Percentiles rank a stretch among this genome's conserved stretches.
Conservation (phyloP, 2,113 vertebrate genomes). For the Regulus satrapa region DNA sequence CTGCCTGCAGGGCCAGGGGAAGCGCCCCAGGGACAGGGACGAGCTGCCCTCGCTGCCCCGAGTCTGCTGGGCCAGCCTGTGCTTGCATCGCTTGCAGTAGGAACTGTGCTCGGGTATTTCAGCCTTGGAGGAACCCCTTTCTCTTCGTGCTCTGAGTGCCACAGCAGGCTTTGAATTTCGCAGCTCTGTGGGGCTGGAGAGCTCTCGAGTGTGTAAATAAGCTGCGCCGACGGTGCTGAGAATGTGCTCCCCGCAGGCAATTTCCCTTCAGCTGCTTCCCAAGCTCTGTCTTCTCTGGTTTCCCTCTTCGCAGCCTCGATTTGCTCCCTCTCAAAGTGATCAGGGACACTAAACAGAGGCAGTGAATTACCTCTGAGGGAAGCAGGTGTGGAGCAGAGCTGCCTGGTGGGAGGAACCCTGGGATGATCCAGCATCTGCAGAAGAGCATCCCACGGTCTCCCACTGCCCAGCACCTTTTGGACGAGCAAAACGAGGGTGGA, state of each 20-base stretch:
- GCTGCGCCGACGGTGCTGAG: background rate
- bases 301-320: background rate
- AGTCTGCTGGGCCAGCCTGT: background rate
- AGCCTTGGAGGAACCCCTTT: background rate
- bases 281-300: background rate
- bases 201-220: constrained; percentile 19
- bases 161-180: background rate
- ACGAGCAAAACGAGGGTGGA: fast-evolving
- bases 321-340: background rate
- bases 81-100: background rate
- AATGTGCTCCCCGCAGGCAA: background rate
- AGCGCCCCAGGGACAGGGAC: background rate
- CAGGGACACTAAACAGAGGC: background rate
- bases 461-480: background rate
- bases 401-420: fast-evolving
- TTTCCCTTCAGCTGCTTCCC: background rate
- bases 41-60: background rate
- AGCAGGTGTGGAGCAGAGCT: background rate
- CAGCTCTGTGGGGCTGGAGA: constrained; percentile 18
- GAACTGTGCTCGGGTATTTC: background rate
- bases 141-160: background rate
- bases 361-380: background rate
- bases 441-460: background rate
- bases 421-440: background rate
- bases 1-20: fast-evolving